phyloP scores from a whole-genome alignment of 2,797 vertebrate genomes.

The Bradypus variegatus region DNA sequence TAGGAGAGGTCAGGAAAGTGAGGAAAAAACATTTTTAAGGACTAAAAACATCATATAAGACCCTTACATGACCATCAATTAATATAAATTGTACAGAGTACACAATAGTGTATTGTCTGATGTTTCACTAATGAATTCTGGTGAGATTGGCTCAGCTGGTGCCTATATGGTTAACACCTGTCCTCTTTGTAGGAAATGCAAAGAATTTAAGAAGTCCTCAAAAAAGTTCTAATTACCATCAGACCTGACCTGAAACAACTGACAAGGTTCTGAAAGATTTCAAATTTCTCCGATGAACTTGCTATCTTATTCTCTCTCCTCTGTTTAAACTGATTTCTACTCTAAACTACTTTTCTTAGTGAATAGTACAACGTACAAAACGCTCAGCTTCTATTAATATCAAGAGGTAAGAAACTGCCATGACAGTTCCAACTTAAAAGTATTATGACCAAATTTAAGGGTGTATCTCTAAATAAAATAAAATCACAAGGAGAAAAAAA shows the following conservation, averaged over 20 bases:
- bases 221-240: neutral
- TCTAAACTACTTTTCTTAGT: neutral
- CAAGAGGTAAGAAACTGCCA: neutral
- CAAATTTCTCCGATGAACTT: neutral
- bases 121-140: neutral
- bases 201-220: neutral
- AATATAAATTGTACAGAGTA: neutral
- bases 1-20: neutral
- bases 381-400: neutral
- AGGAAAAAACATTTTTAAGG: constrained; percentile 7
- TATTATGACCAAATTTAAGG: neutral
- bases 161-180: neutral
- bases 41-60: neutral
- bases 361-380: neutral
- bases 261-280: neutral
- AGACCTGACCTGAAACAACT: neutral
- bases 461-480: neutral
- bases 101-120: neutral
- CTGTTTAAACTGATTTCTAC: neutral
- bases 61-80: neutral
- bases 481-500: neutral
- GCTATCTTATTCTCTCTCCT: neutral
- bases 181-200: neutral
- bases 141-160: neutral
- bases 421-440: neutral